Evolutionary conservation across 2,888 invertebrate genomes (phyloP).

Genomic region (Acronicta alni): DNA sequence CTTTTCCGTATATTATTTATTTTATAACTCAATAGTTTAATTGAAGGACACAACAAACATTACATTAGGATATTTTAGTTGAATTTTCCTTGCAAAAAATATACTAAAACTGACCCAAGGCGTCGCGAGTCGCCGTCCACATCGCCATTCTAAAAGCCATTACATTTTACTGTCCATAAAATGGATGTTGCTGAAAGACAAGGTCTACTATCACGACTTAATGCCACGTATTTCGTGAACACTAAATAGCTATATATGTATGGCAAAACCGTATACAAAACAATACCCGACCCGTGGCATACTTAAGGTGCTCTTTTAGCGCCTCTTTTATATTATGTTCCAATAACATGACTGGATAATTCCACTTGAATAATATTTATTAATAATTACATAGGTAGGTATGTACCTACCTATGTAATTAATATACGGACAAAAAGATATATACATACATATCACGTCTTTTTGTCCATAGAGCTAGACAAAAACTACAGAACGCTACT

Average conservation of each 20-base stretch:
- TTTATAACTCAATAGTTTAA: not conserved
- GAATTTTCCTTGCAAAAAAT: conserved; percentile 40
- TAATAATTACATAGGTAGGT: too few relatives aligned
- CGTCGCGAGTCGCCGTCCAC: conserved; percentile 38
- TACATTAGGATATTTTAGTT: not conserved
- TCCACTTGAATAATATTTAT: too few relatives aligned
- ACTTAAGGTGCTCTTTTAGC: too few relatives aligned
- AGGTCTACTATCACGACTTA: conserved; percentile 54
- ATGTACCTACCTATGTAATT: too few relatives aligned
- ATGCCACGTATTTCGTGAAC: conserved; percentile 59
- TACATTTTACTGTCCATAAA: conserved; percentile 66
- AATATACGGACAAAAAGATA: too few relatives aligned
- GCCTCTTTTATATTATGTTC: too few relatives aligned
- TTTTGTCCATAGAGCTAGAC: too few relatives aligned
- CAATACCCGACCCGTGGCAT: too few relatives aligned
- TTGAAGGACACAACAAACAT: not conserved
- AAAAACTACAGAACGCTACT: too few relatives aligned
- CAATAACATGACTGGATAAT: too few relatives aligned
- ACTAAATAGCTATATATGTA: conserved; percentile 16
- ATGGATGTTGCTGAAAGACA: conserved; percentile 56
- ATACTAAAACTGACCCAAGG: conserved; percentile 51
- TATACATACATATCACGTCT: too few relatives aligned
- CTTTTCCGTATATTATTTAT: not conserved
- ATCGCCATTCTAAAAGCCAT: conserved; percentile 64
- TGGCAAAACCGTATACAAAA: not conserved